phyloP scores from a whole-genome alignment of 1,140 invertebrate genomes.

The Heliconius congener region DNA sequence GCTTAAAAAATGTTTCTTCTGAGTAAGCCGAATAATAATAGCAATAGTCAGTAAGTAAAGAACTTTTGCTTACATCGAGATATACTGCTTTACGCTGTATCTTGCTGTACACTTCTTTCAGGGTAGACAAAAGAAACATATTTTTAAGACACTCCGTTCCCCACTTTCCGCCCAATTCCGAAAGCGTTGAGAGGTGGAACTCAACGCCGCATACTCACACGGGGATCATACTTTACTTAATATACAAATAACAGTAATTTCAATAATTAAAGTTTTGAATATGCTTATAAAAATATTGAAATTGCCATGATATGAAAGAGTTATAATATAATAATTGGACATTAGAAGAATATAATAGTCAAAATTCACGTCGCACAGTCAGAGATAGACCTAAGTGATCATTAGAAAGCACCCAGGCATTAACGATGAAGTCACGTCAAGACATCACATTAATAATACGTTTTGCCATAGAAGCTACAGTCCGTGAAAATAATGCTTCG shows the following conservation, averaged over 20 bases:
- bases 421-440: constrained; percentile 34
- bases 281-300: not conserved
- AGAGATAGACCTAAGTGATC: constrained; percentile 39
- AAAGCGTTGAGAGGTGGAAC: too few species aligned
- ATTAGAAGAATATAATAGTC: constrained; percentile 5
- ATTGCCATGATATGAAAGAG: too few species aligned
- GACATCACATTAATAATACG: constrained; percentile 23
- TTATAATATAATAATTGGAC: not conserved
- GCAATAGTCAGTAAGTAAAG: not conserved
- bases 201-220: too few species aligned
- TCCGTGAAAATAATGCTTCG: not conserved
- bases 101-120: too few species aligned
- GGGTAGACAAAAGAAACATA: too few species aligned
- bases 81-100: not conserved
- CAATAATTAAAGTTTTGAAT: not conserved
- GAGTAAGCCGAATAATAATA: not conserved
- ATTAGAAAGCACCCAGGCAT: constrained; percentile 42
- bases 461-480: constrained; percentile 38
- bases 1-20: not conserved
- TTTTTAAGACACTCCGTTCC: too few species aligned
- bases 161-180: too few species aligned
- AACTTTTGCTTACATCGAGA: too few species aligned
- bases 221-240: not conserved
- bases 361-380: constrained; percentile 30
- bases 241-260: not conserved